Evolutionary conservation across 1,140 invertebrate species (phyloP), one percentile per base, ranked within the genome.

Genomic region (Lepidurus arcticus): DNA sequence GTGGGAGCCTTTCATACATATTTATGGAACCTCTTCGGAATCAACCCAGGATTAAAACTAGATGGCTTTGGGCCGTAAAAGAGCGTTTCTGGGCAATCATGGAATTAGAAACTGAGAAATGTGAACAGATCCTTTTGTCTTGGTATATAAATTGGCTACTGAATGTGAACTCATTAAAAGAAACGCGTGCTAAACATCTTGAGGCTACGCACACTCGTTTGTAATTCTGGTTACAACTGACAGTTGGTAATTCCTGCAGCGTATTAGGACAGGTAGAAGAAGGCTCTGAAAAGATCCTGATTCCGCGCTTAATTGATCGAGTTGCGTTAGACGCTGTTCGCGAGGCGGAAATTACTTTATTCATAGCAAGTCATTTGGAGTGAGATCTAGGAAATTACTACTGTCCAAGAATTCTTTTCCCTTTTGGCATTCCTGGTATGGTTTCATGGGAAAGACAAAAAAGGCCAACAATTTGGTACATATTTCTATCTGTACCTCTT

Each of bases 1-100:
- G 53, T 65, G 53, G 53, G 53, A 13, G 21, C 53, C 16, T 65
- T 65, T 65, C 53, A 65, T 65, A 65, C 53, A 65, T 65, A 65
- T 65, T 65, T n/a, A 65, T 65, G 53, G 21, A 65, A 65, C 53
- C 21, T 65, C 21, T 65, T 21, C 16, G 53, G 53, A 65, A 65
- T 65, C 21, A 65, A 65, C 53, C 21, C 53, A 7, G 53, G 7
- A 65, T 21, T 7, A 21, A 65, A 65, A 21, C 21, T 65, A 65
- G 53, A 65, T 65, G 21, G 53, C 53, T 65, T 65, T 65, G 16
- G 21, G 16, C 53, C 21, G 16, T 13, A 65, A 65, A 65, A 7
- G 53, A 16, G 16, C 53, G 53, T n/a, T n/a, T 11, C 16, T 21
- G 21, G 16, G 13, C 53, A 65, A n/a, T 65, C 21, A n/a, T 10